Conservation (phyloP, 2,888 invertebrate species). For the Leptinotarsa haldemani region DNA sequence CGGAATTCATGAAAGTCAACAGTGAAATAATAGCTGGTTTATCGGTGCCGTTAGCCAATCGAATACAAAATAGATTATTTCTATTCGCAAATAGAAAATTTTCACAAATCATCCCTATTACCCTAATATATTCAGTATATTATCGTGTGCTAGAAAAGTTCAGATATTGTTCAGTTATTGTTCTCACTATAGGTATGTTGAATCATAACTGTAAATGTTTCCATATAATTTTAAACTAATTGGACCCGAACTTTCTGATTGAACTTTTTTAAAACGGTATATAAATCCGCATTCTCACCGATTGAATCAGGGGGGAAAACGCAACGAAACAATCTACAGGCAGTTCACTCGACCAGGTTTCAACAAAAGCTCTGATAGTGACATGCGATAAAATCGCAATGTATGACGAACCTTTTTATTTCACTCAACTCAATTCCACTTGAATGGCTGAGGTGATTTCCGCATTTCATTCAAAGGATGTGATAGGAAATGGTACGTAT, state of each 20-base stretch:
- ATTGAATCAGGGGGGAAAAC: conserved; percentile 1
- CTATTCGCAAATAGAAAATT: no score
- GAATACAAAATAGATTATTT: no score
- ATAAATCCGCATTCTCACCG: neutral
- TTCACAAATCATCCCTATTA: no score
- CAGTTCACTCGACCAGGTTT: neutral
- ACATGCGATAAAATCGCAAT: conserved; percentile 8
- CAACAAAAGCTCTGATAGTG: neutral
- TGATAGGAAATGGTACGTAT: neutral
- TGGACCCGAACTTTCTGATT: conserved; percentile 1
- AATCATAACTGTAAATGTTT: neutral
- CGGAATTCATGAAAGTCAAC: no score
- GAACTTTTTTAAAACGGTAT: neutral
- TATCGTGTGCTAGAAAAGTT: no score
- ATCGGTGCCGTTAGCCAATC: no score
- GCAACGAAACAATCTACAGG: neutral
- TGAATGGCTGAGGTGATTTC: neutral
- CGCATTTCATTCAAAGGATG: neutral
- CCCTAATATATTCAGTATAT: no score
- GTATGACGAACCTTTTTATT: conserved; percentile 2
- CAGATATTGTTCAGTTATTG: no score
- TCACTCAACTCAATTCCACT: neutral
- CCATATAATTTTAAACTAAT: neutral
- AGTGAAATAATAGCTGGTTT: no score
- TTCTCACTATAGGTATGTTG: no score